These are phyloP conservation scores for Coreius guichenoti DNA, from an alignment of 2,797 vertebrate genomes.

Conservation along the genomic window DNA sequence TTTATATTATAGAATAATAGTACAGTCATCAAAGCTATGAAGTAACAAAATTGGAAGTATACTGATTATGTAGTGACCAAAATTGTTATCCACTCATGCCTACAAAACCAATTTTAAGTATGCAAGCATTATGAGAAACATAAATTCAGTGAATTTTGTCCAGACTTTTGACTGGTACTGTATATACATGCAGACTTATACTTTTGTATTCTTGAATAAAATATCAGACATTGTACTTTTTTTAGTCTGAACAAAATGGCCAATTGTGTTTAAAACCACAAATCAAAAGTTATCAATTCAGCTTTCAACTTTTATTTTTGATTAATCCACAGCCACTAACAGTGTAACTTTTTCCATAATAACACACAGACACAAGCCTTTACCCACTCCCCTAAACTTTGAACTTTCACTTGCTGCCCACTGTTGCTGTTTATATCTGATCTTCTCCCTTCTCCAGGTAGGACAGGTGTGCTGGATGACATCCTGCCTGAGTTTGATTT, in stretches of 20 bases:
- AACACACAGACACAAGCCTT: constrained; percentile 54
- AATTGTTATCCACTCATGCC: background rate
- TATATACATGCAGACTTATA: background rate
- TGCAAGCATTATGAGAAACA: background rate
- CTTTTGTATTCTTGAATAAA: background rate
- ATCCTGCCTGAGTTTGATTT: constrained; percentile 99
- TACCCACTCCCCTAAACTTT: constrained; percentile 55
- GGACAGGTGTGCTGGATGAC: constrained; percentile 95
- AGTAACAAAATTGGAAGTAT: background rate
- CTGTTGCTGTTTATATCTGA: constrained; percentile 69
- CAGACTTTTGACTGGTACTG: background rate
- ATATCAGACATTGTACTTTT: background rate
- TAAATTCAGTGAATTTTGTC: background rate
- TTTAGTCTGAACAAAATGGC: constrained; percentile 5
- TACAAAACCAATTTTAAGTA: background rate
- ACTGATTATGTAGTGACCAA: background rate
- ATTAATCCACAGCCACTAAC: constrained; percentile 27
- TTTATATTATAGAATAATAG: background rate
- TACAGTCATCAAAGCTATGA: background rate
- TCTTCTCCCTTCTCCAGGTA: constrained; percentile 94
- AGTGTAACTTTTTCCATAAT: constrained; percentile 26
- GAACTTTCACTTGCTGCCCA: constrained; percentile 69
- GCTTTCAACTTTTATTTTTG: constrained; percentile 17
- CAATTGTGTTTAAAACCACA: constrained; percentile 4
- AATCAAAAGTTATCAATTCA: constrained; percentile 15